Percentiles rank a stretch among this genome's conserved stretches.
phyloP scores from a whole-genome alignment of 2,113 vertebrate species.

The Carettochelys insculpta region DNA sequence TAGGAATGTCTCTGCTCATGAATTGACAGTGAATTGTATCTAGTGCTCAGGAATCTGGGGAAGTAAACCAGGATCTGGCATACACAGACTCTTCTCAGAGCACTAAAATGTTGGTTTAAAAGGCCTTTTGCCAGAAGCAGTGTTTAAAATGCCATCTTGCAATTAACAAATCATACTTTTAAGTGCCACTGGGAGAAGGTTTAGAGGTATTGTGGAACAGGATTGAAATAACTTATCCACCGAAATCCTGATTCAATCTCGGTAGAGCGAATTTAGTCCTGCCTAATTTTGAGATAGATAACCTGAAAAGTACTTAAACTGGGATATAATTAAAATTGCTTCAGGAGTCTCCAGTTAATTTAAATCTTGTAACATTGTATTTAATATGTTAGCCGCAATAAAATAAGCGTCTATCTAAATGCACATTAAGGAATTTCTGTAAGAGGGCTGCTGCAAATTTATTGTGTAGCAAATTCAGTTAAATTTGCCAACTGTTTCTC shows the following conservation, averaged over 20 bases:
- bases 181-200: neutral
- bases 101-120: neutral
- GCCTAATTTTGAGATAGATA: neutral
- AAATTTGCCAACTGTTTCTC: too few relatives aligned
- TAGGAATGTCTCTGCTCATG: constrained; percentile 12
- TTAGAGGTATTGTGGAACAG: neutral
- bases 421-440: neutral
- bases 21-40: constrained; percentile 10
- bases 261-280: neutral
- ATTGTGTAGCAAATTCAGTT: too few relatives aligned
- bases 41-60: neutral
- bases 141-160: constrained; percentile 5
- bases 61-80: neutral
- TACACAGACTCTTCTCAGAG: neutral
- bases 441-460: too few relatives aligned
- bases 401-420: neutral
- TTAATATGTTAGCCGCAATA: neutral
- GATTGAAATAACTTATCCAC: neutral
- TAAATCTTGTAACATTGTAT: neutral
- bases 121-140: neutral
- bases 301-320: neutral
- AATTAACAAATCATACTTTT: constrained; percentile 13
- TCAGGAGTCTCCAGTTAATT: neutral
- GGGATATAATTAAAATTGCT: neutral
- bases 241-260: neutral